Conservation (phyloP, 2,888 invertebrate genomes). For the Anthoptus insignis region DNA sequence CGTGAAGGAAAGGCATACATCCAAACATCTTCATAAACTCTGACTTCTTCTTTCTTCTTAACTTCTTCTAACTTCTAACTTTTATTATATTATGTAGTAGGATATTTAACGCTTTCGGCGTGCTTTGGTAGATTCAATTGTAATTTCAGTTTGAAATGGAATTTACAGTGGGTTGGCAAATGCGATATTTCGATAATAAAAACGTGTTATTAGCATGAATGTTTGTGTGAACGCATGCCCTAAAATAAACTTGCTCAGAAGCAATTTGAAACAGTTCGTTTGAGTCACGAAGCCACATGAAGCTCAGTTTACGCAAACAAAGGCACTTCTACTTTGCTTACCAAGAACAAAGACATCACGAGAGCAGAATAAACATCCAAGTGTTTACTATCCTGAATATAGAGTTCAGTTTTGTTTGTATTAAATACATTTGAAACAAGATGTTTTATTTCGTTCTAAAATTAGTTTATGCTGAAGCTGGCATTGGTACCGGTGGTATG, state of each 20-base stretch:
- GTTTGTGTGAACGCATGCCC: slow-evolving; percentile 18
- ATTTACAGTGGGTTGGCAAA: slow-evolving; percentile 2
- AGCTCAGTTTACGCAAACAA: slow-evolving; percentile 8
- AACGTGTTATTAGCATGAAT: background rate
- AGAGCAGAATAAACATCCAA: background rate
- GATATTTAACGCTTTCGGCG: too few relatives aligned
- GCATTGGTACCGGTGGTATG: background rate
- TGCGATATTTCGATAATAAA: slow-evolving; percentile 10
- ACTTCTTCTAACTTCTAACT: too few relatives aligned
- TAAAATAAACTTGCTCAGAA: slow-evolving; percentile 24
- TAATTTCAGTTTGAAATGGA: slow-evolving; percentile 9
- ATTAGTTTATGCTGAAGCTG: background rate
- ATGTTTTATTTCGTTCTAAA: background rate
- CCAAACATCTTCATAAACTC: too few relatives aligned
- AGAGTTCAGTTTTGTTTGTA: background rate
- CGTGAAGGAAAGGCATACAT: too few relatives aligned
- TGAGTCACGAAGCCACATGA: slow-evolving; percentile 7
- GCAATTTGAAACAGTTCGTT: slow-evolving; percentile 11
- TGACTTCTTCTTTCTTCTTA: too few relatives aligned
- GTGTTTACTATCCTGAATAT: background rate
- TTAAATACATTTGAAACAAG: background rate
- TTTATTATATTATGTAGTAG: too few relatives aligned
- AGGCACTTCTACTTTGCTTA: slow-evolving; percentile 7
- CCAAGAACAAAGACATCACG: background rate
- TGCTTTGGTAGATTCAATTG: too few relatives aligned